Evolutionary conservation across 2,113 vertebrate species (phyloP), one percentile per base, ranked within the genome.

Genomic region (Halichoeres trimaculatus): DNA sequence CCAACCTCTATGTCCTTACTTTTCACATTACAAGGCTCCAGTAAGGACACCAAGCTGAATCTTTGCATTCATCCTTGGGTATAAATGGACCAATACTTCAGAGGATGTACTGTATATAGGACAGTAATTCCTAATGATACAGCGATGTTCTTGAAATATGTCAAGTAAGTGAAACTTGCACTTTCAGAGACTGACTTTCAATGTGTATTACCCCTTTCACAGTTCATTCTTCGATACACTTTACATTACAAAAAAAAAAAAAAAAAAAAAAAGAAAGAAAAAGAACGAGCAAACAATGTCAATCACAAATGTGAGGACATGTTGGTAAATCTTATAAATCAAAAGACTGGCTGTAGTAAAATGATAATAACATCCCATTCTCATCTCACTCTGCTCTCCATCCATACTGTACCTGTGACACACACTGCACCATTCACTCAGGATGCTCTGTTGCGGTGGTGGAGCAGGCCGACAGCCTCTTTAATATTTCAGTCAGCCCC

Each of bases 401-500:
- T 76, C 53, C 51, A 54, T 54, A 74, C 77, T 43, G 79, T 71
- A 54, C 19, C 68, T 26, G 23, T 65, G 69, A 72, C 85, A 70
- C 51, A 50, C 23, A 43, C 67, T 43, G 20, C 53, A 45, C 62
- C 24, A 22, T 66, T 13, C 55, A 51, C 8, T 64, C 56, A 17
- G 63, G 51, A 16, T 64, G 67, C 52, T 70, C 35, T 17, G 38
- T 56, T 16, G 64, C 72, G 64, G 70, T 57, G 51, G 72, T 72
- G 45, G 54, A 56, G 56, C n/a, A 16, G 68, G 81, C 58, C 72
- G 66, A 60, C 62, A 59, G 81, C 61, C 80, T 84, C 66, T 85
- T 90, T 85, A 89, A 90, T 87, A 90, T 90, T 89, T 88, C 79
- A 89, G 88, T 84, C 86, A 85, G 80, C 81, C 79, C 85, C 78